Evolutionary conservation across 2,113 vertebrate genomes (phyloP), one percentile per base, ranked within the genome.

Genomic region (Tyrannus savana): DNA sequence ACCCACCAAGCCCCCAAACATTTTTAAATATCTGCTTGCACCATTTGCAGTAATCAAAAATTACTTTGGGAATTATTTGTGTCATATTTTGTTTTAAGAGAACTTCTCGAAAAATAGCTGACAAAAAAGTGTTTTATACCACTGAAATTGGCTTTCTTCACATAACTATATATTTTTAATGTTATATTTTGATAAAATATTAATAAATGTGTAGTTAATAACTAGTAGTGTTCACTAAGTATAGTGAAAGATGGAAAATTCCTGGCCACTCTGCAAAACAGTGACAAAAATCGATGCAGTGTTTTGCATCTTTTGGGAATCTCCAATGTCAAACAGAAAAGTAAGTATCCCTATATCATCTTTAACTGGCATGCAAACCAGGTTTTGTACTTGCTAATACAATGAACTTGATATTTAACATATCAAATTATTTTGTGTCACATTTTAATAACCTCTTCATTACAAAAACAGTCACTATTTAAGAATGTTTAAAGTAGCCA

Each of bases 1-100:
- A 24, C 2, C 0, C 4, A 31, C 4, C 10, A 84, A 27, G 16
- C 3, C 24, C 11, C 10, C 35, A 37, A 68, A 41, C 5, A 16
- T 35, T 47, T 49, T 41, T 84, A 5, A 83, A 75, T 78, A 86
- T 9, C 6, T 33, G 1, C 35, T 91, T 73, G 6, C 11, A 73
- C 16, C 11, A 33, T 67, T 85, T 83, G 6, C 37, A 64, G 22
- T 75, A 21, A 47, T 37, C 22, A 52, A 67, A 72, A 69, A 69
- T 60, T 46, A 50, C 24, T 55, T 35, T 63, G 9, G 27, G 18
- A 90, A 73, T 77, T 79, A 69, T 62, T 69, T 24, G 19, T 49
- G 15, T 30, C 6, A 37, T 4, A 13, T 35, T 88, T 71, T 73
- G 6, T 79, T 90, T 86, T 53, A 87, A 71, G 64, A 58, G 2